phyloP scores from a whole-genome alignment of 92 coral and sea anemone species.

The Phymanthus crucifer region DNA sequence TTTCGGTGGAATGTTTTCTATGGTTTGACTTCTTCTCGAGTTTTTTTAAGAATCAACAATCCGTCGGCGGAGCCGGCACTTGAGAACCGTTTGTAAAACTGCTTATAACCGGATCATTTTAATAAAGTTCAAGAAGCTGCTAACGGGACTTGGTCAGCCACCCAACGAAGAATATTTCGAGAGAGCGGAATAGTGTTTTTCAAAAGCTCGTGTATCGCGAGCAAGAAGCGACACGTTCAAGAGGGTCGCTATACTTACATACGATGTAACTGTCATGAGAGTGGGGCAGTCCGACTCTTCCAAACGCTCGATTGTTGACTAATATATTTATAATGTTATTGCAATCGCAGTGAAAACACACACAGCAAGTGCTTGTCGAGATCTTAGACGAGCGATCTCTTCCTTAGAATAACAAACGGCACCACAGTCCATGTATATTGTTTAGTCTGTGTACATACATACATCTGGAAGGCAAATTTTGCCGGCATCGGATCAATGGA shows the following conservation, averaged over 20 bases:
- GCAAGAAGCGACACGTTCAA: constrained; percentile 1
- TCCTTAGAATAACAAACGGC: constrained; percentile 50
- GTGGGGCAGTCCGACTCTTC: constrained; percentile 4
- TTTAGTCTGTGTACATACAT: constrained; percentile 47
- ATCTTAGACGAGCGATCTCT: constrained; percentile 6
- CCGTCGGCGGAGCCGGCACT: constrained; percentile 17
- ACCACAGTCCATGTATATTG: constrained; percentile 25
- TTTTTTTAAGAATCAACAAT: constrained; percentile 18
- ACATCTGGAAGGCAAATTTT: constrained; percentile 36
- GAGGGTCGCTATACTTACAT: constrained; percentile 14
- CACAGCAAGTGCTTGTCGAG: constrained; percentile 40
- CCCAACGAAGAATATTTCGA: not conserved
- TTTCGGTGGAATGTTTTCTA: constrained; percentile 25
- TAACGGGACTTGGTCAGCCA: constrained; percentile 18
- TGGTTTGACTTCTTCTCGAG: constrained; percentile 12
- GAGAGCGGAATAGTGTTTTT: constrained; percentile 1
- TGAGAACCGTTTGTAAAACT: constrained; percentile 13
- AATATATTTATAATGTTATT: constrained; percentile 28
- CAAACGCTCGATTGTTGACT: not conserved
- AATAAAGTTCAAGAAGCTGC: constrained; percentile 35
- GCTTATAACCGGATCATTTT: constrained; percentile 23
- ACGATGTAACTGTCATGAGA: constrained; percentile 6
- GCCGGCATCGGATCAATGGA: constrained; percentile 51
- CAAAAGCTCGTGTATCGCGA: not conserved
- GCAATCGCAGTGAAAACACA: constrained; percentile 10